Evolutionary conservation across 2,888 invertebrate species (phyloP), one percentile per base, ranked within the genome.

Genomic region (Cryptus viduatorius): DNA sequence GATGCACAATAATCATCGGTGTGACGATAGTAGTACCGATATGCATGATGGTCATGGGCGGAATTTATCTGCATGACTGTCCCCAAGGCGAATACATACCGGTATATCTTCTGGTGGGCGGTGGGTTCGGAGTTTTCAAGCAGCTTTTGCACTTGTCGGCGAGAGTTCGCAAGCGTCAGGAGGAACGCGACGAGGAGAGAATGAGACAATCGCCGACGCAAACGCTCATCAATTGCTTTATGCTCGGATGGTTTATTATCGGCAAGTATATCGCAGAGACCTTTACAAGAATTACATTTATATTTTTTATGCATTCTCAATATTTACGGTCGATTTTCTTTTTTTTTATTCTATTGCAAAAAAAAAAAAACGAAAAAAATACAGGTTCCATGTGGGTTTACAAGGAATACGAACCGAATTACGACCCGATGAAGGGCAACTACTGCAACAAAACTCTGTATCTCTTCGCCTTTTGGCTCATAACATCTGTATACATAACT

Each of bases 321-420:
- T 29, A 59, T 14, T 59, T 4, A 59, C 59, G n/a, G 2, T 59
- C 16, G 19, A 56, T 24, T 3, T 10, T 0, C 24, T 56, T 56
- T 12, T 56, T 0, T 56, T 19, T 56, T 24, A 24, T 19, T 56
- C 37, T 48, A 10, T 53, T 7, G n/a, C n/a, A n/a, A n/a, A n/a
- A 0, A 10, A 0, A 56, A 19, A 24, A 24, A 1, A 24, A 24
- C 24, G 24, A 59, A 12, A 59, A 56, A 56, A 10, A 59, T 12
- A 29, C 89, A 96, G 96, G 96, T 83, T 96, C 96, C 73, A 95
- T 96, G 81, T 96, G 96, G 96, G 95, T 96, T 1, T 96, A 96
- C 91, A 95, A 95, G 89, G 95, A 95, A 85, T 95, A 96, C 88
- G 94, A 95, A 90, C 96, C 96, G 71, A 95, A 95, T 89, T 95